A percentile compares a stretch with the other conserved stretches of the same genome.
Evolutionary conservation across 2,113 vertebrate genomes (phyloP).

Genomic region (Erythrocercus mccallii): DNA sequence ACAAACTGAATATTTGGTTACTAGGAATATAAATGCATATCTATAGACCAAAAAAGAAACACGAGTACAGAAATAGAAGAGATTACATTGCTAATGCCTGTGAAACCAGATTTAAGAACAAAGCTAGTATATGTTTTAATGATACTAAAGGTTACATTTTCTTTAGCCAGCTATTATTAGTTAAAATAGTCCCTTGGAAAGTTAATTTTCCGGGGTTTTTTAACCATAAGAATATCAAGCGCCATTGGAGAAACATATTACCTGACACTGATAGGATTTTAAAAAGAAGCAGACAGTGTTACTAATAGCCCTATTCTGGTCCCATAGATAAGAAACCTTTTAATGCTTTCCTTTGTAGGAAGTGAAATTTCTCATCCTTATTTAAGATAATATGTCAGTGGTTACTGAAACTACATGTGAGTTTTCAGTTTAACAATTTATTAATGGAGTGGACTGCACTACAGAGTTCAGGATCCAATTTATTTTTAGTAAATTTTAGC

Average conservation of each 20-base stretch:
- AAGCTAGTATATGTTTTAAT: background rate
- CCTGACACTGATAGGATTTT: conserved; percentile 57
- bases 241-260: conserved; percentile 53
- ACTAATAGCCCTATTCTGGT: conserved; percentile 67
- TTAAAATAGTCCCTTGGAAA: conserved; percentile 34
- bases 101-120: background rate
- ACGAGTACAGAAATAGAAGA: background rate
- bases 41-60: background rate
- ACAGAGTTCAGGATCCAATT: background rate
- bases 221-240: conserved; percentile 12
- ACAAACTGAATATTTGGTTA: background rate
- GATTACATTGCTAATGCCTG: background rate
- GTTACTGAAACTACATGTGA: conserved; percentile 34
- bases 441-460: conserved; percentile 9
- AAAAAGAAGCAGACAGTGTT: conserved; percentile 54
- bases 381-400: conserved; percentile 53
- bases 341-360: conserved; percentile 55
- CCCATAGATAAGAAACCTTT: conserved; percentile 66
- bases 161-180: background rate
- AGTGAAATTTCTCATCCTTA: conserved; percentile 57
- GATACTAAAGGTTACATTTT: background rate
- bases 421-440: conserved; percentile 18
- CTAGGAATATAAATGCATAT: background rate
- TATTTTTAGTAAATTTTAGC: conserved; percentile 4
- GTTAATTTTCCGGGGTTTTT: conserved; percentile 17